Conservation (phyloP, 2,113 vertebrate genomes). For the Takifugu bimaculatus region DNA sequence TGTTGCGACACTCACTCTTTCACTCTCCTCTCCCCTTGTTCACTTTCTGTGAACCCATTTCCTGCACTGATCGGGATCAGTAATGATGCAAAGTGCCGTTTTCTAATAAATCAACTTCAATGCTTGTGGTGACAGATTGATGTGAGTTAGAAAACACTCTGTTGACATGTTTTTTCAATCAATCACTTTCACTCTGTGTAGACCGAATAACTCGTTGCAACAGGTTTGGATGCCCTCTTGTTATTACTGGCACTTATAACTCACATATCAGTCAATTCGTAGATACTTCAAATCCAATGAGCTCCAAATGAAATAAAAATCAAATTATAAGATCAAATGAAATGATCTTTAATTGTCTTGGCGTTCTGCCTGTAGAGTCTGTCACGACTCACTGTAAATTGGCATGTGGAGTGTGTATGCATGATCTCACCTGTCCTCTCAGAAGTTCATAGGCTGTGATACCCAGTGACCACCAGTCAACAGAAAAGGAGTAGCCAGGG, state of each 20-base stretch:
- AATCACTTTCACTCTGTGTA: neutral
- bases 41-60: conserved; percentile 27
- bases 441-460: conserved; percentile 94
- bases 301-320: too few relatives aligned
- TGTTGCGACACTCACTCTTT: neutral
- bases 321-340: too few relatives aligned
- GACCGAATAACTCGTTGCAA: too few relatives aligned
- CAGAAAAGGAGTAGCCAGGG: conserved; percentile 85
- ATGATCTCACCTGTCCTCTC: conserved; percentile 82
- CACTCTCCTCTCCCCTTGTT: conserved; percentile 1
- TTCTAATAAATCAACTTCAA: conserved; percentile 6
- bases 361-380: too few relatives aligned
- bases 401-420: conserved; percentile 4
- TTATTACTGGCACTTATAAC: too few relatives aligned
- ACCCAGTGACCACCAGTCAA: conserved; percentile 82
- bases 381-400: too few relatives aligned
- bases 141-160: conserved; percentile 5
- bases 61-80: conserved; percentile 27
- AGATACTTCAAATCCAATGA: too few relatives aligned
- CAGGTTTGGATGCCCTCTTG: too few relatives aligned
- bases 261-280: too few relatives aligned
- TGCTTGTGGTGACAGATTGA: neutral
- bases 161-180: too few relatives aligned
- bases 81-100: conserved; percentile 6
- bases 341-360: too few relatives aligned